phyloP scores from a whole-genome alignment of 2,797 vertebrate genomes.

The Rhabdophis nuchalis region DNA sequence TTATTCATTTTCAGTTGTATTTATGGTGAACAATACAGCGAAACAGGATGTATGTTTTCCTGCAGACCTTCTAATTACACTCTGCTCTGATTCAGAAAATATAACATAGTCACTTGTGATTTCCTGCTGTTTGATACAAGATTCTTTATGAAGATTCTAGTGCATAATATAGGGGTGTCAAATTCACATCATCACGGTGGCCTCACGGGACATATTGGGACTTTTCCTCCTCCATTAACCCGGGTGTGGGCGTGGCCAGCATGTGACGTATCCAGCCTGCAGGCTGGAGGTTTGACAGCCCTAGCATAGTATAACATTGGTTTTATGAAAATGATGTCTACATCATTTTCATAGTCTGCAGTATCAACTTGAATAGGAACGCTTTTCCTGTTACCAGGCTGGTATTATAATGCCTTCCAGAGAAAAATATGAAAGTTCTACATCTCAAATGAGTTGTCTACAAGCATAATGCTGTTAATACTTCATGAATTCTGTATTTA shows the following conservation, averaged over 20 bases:
- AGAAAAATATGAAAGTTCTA: neutral
- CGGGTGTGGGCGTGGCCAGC: too few relatives aligned
- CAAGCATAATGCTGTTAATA: conserved; percentile 3
- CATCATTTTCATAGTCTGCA: neutral
- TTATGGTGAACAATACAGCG: neutral
- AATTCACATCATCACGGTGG: too few relatives aligned
- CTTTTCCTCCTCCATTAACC: too few relatives aligned
- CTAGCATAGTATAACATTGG: neutral
- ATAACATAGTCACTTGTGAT: too few relatives aligned
- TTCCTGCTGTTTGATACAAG: neutral
- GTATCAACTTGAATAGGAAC: neutral
- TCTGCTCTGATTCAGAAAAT: neutral
- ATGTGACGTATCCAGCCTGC: too few relatives aligned
- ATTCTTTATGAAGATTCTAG: neutral
- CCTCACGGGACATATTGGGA: too few relatives aligned
- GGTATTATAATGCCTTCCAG: conserved; percentile 8
- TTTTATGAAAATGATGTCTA: neutral
- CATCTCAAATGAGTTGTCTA: conserved; percentile 23
- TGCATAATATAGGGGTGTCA: neutral
- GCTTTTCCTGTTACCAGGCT: neutral
- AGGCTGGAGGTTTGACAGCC: too few relatives aligned
- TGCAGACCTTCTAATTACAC: neutral
- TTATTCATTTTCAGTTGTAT: neutral
- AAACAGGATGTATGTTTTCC: neutral
- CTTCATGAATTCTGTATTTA: neutral